Conservation (phyloP, 2,113 vertebrate species). For the Ginglymostoma cirratum region DNA sequence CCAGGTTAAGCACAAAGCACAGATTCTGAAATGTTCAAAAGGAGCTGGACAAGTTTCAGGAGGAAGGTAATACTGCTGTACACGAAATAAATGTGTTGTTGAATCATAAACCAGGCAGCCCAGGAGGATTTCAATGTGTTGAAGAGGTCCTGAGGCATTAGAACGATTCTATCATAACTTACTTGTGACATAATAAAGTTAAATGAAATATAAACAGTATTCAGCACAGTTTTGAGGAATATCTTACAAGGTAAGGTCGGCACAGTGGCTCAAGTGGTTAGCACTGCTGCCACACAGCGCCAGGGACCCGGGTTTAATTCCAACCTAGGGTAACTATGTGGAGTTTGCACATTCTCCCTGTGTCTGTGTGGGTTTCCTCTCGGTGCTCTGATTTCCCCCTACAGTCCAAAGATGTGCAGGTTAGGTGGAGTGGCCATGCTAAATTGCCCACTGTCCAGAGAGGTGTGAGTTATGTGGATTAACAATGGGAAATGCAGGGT, state of each 20-base stretch:
- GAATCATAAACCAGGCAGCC: background rate
- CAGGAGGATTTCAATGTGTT: background rate
- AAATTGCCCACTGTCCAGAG: no score
- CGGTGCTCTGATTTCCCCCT: no score
- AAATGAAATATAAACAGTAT: background rate
- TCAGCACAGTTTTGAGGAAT: background rate
- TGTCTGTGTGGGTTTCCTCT: no score
- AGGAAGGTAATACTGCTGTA: background rate
- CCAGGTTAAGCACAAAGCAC: background rate
- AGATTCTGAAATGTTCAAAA: background rate
- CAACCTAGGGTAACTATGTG: no score
- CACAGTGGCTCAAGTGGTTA: no score
- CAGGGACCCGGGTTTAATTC: no score
- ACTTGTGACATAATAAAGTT: background rate
- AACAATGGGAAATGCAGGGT: no score
- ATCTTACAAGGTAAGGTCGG: background rate
- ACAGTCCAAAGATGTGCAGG: no score
- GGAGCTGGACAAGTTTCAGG: background rate
- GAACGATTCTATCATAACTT: background rate
- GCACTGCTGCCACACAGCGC: no score
- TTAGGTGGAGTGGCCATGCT: no score
- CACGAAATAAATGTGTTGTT: background rate
- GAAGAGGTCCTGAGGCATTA: background rate
- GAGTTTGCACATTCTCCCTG: no score
- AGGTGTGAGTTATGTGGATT: no score